Percentiles rank a stretch among this genome's conserved stretches.
Conservation (phyloP, 2,113 vertebrate genomes). For the Platichthys stellatus region DNA sequence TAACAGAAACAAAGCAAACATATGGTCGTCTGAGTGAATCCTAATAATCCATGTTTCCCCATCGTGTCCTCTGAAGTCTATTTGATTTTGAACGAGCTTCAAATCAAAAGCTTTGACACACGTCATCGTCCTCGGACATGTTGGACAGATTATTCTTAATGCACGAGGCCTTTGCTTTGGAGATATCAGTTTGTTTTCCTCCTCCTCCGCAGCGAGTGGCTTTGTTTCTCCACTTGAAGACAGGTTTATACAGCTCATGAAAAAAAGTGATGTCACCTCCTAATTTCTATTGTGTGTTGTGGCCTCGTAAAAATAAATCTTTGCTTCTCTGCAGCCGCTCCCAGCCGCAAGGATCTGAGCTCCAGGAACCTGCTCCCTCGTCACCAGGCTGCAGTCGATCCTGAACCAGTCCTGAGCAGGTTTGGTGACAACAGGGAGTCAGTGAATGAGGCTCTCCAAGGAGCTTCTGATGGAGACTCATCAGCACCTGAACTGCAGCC, state of each 20-base stretch:
- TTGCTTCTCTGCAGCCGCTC: slow-evolving; percentile 11
- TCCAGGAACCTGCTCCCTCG: no score
- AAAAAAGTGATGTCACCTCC: background rate
- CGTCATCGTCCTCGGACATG: background rate
- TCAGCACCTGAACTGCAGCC: background rate
- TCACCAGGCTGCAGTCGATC: no score
- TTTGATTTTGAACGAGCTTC: background rate
- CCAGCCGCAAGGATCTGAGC: no score
- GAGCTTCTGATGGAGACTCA: background rate
- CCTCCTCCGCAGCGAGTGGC: no score
- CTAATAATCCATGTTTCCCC: background rate
- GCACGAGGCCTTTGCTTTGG: background rate
- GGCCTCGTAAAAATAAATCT: background rate
- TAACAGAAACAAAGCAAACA: background rate
- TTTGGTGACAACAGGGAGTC: no score
- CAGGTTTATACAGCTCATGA: background rate
- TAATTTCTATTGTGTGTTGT: slow-evolving; percentile 1
- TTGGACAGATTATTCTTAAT: background rate
- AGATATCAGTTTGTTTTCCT: background rate
- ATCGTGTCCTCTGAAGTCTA: background rate
- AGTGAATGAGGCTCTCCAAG: background rate
- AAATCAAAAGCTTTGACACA: background rate
- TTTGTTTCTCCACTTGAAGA: background rate
- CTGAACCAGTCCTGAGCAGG: no score
- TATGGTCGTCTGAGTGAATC: background rate